A percentile compares a stretch with the other conserved stretches of the same genome.
Conservation (phyloP, 2,888 invertebrate genomes). For the Athetis lepigone region DNA sequence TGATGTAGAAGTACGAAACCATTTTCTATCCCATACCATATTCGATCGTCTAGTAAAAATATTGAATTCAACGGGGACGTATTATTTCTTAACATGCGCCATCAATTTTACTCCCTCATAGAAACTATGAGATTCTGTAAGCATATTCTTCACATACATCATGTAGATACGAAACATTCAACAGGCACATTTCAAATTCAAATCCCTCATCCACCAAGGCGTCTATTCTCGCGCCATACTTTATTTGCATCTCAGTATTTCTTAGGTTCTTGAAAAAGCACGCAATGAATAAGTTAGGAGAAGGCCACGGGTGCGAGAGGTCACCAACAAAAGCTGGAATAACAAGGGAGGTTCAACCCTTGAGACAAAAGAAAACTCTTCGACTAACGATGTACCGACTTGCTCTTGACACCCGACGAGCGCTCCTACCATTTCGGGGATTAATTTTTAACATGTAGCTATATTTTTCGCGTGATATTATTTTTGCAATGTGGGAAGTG, state of each 20-base stretch:
- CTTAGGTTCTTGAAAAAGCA: constrained; percentile 68
- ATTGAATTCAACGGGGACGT: too few relatives aligned
- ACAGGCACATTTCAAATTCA: constrained; percentile 53
- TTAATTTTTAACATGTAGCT: constrained; percentile 64
- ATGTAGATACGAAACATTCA: constrained; percentile 39
- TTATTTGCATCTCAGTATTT: constrained; percentile 61
- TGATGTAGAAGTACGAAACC: too few relatives aligned
- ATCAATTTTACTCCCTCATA: constrained; percentile 16
- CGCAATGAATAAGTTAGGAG: constrained; percentile 82
- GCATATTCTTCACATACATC: constrained; percentile 40
- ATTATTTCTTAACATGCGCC: background rate
- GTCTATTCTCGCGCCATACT: constrained; percentile 49
- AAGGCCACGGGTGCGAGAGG: constrained; percentile 77
- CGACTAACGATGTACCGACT: constrained; percentile 81
- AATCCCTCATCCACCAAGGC: constrained; percentile 48
- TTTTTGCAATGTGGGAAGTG: constrained; percentile 13
- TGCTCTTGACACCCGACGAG: constrained; percentile 74
- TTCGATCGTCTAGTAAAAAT: too few relatives aligned
- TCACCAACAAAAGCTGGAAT: constrained; percentile 78
- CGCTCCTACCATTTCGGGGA: constrained; percentile 66
- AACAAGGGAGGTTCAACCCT: constrained; percentile 79
- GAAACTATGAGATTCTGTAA: constrained; percentile 36
- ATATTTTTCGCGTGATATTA: constrained; percentile 37
- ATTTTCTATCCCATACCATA: too few relatives aligned
- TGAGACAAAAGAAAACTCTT: constrained; percentile 84